A percentile compares a stretch with the other conserved stretches of the same genome.
Evolutionary conservation across 2,888 invertebrate species (phyloP).

Genomic region (Anthoptus insignis): DNA sequence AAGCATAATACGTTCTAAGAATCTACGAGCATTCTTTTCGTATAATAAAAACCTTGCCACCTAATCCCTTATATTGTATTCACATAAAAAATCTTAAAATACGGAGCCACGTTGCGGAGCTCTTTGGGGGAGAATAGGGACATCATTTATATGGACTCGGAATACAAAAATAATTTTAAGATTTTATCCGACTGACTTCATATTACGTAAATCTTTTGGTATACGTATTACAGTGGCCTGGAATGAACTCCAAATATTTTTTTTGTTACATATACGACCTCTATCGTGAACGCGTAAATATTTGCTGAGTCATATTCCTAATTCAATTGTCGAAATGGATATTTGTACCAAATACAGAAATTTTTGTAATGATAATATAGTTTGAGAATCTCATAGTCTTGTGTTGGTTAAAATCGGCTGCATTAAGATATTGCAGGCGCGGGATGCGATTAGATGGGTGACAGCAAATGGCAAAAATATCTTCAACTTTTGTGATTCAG

Average conservation of each 20-base stretch:
- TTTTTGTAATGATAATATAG: background rate
- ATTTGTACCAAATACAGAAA: background rate
- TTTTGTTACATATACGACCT: constrained; percentile 10
- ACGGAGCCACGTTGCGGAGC: constrained; percentile 6
- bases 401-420: no score
- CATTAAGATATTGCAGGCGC: no score
- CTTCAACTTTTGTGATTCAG: no score
- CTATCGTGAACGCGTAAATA: constrained; percentile 4
- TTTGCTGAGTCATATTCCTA: constrained; percentile 11
- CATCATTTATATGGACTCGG: constrained; percentile 16
- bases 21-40: background rate
- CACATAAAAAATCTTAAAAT: constrained; percentile 22
- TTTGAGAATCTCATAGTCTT: no score
- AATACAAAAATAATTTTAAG: constrained; percentile 23
- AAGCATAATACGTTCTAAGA: background rate
- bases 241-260: constrained; percentile 17
- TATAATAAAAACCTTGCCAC: constrained; percentile 11
- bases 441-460: no score
- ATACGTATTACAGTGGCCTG: background rate
- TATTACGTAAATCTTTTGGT: constrained; percentile 10
- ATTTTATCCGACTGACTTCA: constrained; percentile 5
- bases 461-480: no score
- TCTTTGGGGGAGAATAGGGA: background rate
- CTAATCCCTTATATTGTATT: constrained; percentile 14
- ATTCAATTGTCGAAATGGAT: constrained; percentile 3